These are phyloP conservation scores for Griposia aprilina DNA, from an alignment of 2,888 invertebrate genomes.

Conservation along the genomic window DNA sequence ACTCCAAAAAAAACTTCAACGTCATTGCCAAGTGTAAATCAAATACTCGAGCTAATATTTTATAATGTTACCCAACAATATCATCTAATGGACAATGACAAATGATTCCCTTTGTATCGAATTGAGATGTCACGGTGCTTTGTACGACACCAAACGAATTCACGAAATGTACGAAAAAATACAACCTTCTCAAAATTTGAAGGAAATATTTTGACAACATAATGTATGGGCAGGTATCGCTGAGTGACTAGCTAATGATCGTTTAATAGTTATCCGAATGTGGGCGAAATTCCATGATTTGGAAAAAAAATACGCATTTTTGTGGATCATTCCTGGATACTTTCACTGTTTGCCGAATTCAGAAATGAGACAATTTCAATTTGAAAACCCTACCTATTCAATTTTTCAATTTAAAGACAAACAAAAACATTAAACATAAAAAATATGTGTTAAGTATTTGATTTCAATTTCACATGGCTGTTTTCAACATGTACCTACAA, in stretches of 20 bases:
- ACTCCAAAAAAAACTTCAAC: conserved; percentile 50
- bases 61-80: conserved; percentile 86
- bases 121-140: conserved; percentile 87
- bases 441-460: too few species aligned
- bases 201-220: conserved; percentile 90
- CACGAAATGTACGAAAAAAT: conserved; percentile 83
- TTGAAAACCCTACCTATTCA: neutral
- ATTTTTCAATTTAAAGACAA: neutral
- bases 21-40: conserved; percentile 55
- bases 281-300: conserved; percentile 41
- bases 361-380: neutral
- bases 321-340: conserved; percentile 9
- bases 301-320: conserved; percentile 11
- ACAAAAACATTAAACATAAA: too few species aligned
- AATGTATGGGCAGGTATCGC: conserved; percentile 86
- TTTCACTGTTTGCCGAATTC: conserved; percentile 15
- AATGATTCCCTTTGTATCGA: conserved; percentile 86
- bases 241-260: conserved; percentile 84
- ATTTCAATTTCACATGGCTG: neutral
- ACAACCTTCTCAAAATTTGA: conserved; percentile 72
- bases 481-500: too few species aligned
- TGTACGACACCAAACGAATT: conserved; percentile 85
- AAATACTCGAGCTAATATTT: conserved; percentile 77
- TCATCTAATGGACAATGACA: conserved; percentile 89
- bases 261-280: conserved; percentile 78